Conservation (phyloP, 2,888 invertebrate species). For the Synanthedon andrenaeformis region DNA sequence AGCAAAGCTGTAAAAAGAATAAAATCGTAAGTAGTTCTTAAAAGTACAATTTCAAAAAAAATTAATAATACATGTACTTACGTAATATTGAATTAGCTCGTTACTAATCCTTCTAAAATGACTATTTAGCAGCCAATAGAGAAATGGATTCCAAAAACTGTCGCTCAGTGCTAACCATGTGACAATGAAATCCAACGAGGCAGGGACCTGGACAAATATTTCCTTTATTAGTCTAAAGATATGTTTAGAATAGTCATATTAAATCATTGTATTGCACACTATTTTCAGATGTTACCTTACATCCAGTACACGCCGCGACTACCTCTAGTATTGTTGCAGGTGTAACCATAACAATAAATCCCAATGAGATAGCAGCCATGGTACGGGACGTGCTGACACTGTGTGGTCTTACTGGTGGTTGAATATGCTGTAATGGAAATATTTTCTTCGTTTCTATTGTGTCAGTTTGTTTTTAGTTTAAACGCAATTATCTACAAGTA, state of each 20-base stretch:
- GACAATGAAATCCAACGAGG: slow-evolving; percentile 84
- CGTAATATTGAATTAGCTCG: slow-evolving; percentile 80
- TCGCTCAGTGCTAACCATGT: slow-evolving; percentile 90
- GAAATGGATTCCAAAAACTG: slow-evolving; percentile 91
- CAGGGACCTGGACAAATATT: slow-evolving; percentile 72
- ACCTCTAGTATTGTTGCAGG: slow-evolving; percentile 93
- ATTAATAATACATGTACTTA: slow-evolving; percentile 42
- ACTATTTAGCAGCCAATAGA: slow-evolving; percentile 89
- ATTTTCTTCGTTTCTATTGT: neutral
- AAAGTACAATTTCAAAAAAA: neutral
- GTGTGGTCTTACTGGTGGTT: slow-evolving; percentile 73
- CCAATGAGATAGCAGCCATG: slow-evolving; percentile 92
- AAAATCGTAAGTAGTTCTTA: slow-evolving; percentile 1
- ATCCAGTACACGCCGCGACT: slow-evolving; percentile 89
- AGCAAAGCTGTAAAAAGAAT: slow-evolving; percentile 43
- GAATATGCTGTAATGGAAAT: slow-evolving; percentile 31
- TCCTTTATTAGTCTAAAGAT: neutral
- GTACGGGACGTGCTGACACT: slow-evolving; percentile 86
- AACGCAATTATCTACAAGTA: too few relatives aligned
- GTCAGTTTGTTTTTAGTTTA: neutral
- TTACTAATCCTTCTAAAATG: slow-evolving; percentile 85
- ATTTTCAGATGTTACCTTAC: slow-evolving; percentile 66
- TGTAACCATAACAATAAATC: slow-evolving; percentile 91
- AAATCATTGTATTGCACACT: slow-evolving; percentile 1
- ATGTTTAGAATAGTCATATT: neutral